A percentile compares a stretch with the other conserved stretches of the same genome.
phyloP scores from a whole-genome alignment of 2,113 vertebrate genomes.

The Copsychus sechellarum region DNA sequence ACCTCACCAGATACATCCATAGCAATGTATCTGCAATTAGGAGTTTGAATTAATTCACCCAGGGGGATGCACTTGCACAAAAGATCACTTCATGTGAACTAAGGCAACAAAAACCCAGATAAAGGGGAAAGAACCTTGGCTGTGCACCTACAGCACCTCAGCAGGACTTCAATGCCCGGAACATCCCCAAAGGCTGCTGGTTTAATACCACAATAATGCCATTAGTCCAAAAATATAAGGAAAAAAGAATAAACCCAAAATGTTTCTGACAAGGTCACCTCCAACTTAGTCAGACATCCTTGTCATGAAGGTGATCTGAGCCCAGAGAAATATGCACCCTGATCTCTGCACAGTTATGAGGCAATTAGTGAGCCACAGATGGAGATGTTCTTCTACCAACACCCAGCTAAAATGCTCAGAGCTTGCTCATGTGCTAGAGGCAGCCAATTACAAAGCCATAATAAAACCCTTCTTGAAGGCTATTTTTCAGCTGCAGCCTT shows the following conservation, averaged over 20 bases:
- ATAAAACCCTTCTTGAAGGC: background rate
- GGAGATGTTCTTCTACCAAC: background rate
- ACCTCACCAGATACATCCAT: background rate
- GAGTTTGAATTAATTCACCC: background rate
- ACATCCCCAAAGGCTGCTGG: background rate
- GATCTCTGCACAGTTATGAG: background rate
- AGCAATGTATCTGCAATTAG: background rate
- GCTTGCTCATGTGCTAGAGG: background rate
- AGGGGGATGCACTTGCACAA: background rate
- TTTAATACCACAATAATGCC: background rate
- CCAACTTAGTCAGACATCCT: background rate
- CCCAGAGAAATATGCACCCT: background rate
- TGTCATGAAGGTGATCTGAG: background rate
- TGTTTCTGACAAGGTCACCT: background rate
- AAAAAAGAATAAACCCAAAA: background rate
- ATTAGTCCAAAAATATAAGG: background rate
- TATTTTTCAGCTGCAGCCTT: background rate
- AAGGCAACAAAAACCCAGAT: background rate
- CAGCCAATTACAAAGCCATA: background rate
- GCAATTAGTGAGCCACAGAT: slow-evolving; percentile 21
- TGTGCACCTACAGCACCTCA: background rate
- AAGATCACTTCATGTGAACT: background rate
- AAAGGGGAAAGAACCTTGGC: background rate
- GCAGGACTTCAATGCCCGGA: background rate
- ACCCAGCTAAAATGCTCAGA: background rate